Base-by-base conservation (phyloP, 2,113 vertebrate genomes). In the Nycticebus coucang region DNA sequence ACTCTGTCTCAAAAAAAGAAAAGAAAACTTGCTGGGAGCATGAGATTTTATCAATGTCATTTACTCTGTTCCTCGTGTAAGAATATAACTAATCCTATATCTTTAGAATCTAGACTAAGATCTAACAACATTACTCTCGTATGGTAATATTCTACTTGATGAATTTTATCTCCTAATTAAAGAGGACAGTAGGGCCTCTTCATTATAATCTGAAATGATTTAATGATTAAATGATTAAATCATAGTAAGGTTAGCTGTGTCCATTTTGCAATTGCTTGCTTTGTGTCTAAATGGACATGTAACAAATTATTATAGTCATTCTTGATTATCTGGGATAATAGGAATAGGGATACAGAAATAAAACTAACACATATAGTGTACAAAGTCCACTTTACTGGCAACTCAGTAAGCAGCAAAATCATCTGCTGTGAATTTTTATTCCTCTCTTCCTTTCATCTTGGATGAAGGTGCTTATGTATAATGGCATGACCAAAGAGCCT, bases 141-240 rank as follows among this genome's bases (percentile, higher is more conserved):
- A 53, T 41, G 37, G 57, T 83, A 87, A 69, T 71, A 60, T 33
- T 59, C 81, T 64, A 86, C 68, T 87, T 84, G 59, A 79, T 81
- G 84, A 91, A 84, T 82, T 86, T 59, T 87, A 86, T 79, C 64
- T 85, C n/a, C 5, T 41, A 90, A 94, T 24, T 68, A 14, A 94
- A 26, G 64, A 92, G 80, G 57, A 77, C 19, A 86, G n/a, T 21
- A 85, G 22, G 15, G 69, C 24, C 22, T 94, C 86, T 93, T 30
- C 45, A 91, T 33, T 53, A 9, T 77, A 93, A 88, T 2, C 41
- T 82, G 15, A 79, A 41, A 41, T 41, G 41, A 41, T 41, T n/a
- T n/a, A 88, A 85, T 78, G 80, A 35, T 85, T 95, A 89, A 92
- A 90, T 78, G 13, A 89, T 79, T 74, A 60, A 96, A 50, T 74